Evolutionary conservation across 2,113 vertebrate species (phyloP).

Genomic region (Eudyptes chrysolophus): DNA sequence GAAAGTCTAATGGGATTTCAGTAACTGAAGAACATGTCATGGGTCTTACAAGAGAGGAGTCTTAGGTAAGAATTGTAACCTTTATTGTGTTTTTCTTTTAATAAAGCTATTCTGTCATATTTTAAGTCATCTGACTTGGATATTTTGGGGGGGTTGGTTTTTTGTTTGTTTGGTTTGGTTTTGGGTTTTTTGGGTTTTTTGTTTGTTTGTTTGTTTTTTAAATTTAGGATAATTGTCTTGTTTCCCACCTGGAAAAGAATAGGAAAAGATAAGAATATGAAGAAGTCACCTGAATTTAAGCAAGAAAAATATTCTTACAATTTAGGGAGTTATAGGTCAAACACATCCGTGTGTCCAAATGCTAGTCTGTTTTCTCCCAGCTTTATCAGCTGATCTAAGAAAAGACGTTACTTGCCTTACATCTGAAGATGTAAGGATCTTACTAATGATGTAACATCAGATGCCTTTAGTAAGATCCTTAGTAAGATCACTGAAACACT

Average conservation of each 20-base stretch:
- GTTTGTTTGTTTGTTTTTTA: neutral
- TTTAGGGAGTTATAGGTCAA: neutral
- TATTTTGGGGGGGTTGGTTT: fast-evolving
- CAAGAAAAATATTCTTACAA: neutral
- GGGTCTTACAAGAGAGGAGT: neutral
- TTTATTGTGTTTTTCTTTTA: neutral
- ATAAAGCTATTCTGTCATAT: neutral
- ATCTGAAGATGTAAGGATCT: neutral
- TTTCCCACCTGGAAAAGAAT: neutral
- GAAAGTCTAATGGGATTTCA: neutral
- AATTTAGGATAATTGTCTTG: neutral
- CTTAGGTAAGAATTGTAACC: neutral
- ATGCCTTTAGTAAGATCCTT: neutral
- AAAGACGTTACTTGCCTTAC: neutral
- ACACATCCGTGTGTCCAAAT: neutral
- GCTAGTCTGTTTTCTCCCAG: neutral
- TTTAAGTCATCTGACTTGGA: neutral
- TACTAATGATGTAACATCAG: neutral
- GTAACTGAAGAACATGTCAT: neutral
- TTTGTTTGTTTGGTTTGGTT: neutral
- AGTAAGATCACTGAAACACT: neutral
- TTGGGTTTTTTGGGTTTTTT: neutral
- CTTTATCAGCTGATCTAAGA: neutral
- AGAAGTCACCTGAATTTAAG: neutral
- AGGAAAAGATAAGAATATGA: neutral